Percentiles rank a stretch among this genome's conserved stretches.
Conservation (phyloP, 1,140 invertebrate genomes). For the Oreohelix idahoensis region DNA sequence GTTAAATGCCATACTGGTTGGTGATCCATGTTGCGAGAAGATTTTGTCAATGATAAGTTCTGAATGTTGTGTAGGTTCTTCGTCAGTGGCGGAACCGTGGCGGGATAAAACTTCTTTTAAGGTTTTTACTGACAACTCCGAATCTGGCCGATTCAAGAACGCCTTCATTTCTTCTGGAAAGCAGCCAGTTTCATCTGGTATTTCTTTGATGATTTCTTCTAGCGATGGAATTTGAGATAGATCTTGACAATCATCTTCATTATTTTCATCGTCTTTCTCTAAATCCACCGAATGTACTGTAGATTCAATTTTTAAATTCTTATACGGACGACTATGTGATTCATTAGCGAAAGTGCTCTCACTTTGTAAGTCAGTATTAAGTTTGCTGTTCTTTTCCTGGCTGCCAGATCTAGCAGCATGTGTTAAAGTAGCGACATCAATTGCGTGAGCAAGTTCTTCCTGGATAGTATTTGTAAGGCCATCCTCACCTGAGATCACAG, state of each 20-base stretch:
- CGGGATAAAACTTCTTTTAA: slow-evolving; percentile 48
- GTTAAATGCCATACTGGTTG: slow-evolving; percentile 19
- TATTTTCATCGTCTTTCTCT: background rate
- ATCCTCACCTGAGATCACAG: slow-evolving; percentile 46
- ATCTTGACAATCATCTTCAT: background rate
- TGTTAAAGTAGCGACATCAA: background rate
- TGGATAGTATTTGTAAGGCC: background rate
- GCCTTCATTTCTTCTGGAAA: slow-evolving; percentile 47
- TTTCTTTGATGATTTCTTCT: slow-evolving; percentile 55
- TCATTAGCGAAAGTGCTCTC: background rate
- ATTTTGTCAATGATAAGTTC: slow-evolving; percentile 57
- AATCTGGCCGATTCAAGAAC: slow-evolving; percentile 45
- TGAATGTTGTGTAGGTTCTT: slow-evolving; percentile 1
- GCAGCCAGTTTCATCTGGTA: slow-evolving; percentile 45
- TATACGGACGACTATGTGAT: background rate
- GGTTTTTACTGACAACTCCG: slow-evolving; percentile 39
- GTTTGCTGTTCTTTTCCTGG: background rate
- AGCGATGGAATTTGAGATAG: slow-evolving; percentile 39
- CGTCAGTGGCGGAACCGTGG: slow-evolving; percentile 38
- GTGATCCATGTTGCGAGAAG: slow-evolving; percentile 46
- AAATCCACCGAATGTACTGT: background rate
- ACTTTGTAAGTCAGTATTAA: background rate
- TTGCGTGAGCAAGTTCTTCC: background rate
- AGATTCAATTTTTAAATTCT: background rate
- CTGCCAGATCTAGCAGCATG: background rate